Evolutionary conservation across 2,113 vertebrate genomes (phyloP), one percentile per base, ranked within the genome.

Genomic region (Seriola quinqueradiata): DNA sequence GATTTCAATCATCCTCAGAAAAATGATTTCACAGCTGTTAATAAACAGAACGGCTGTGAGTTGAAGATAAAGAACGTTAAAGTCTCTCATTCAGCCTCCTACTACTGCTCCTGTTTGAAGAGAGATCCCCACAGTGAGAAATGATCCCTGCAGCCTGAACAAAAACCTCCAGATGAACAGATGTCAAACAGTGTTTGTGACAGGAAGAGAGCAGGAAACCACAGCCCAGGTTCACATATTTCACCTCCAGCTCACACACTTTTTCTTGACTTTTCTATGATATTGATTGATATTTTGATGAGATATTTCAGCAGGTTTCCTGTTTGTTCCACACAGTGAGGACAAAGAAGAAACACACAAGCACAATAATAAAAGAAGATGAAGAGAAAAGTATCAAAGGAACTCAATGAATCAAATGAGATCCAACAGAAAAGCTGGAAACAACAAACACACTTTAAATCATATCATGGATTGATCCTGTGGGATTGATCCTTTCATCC

Each of bases 21-120:
- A 74, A 23, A 63, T 34, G 81, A 83, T 76, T 87, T 87, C 40
- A 44, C 74, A 70, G 50, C 25, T 54, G 16, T 3, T 19, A 78
- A 0, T 0, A 63, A 10, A 14, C 5, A 19, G 7, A 60, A 79
- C 12, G 4, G 36, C 50, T 75, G 40, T 7, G 55, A 79, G 9
- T 19, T 82, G 54, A 1, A 3, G 58, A 61, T 82, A 34, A 0
- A 61, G 4, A 38, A 3, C 23, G n/a, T 79, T 9, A 34, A 60
- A 38, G 1, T 0, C 8, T 1, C 1, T 38, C 84, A 86, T 75
- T 50, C 70, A 82, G 79, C 80, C 80, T 34, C 75, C 34, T 86
- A 82, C 42, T 82, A 82, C 79, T 82, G 84, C 23, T 0, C 2
- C 52, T 80, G 77, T 46, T 2, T 0, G 0, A 23, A 14, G 1